These are phyloP conservation scores for Esox lucius DNA, from an alignment of 2,797 vertebrate species.

Conservation along the genomic window DNA sequence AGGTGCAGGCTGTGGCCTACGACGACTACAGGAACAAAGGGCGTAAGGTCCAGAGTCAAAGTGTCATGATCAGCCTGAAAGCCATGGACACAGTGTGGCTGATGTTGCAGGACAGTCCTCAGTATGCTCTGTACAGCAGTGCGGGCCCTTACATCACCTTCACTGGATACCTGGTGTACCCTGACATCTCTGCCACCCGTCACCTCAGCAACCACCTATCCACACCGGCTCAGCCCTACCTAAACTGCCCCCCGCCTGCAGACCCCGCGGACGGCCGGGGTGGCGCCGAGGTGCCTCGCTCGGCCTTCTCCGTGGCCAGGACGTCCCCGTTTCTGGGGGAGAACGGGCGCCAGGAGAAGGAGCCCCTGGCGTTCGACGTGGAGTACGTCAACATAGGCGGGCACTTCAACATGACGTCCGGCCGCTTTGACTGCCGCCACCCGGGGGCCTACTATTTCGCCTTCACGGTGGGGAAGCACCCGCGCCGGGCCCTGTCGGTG, in stretches of 20 bases:
- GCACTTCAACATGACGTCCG: conserved; percentile 76
- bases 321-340: conserved; percentile 72
- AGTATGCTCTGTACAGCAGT: conserved; percentile 79
- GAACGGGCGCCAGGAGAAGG: conserved; percentile 55
- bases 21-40: conserved; percentile 74
- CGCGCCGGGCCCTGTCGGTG: conserved; percentile 75
- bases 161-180: conserved; percentile 78
- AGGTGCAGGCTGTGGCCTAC: conserved; percentile 79
- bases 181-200: conserved; percentile 51
- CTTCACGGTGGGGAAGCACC: conserved; percentile 81
- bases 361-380: conserved; percentile 75
- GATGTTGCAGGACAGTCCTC: conserved; percentile 68
- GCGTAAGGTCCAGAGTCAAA: conserved; percentile 80
- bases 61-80: conserved; percentile 72
- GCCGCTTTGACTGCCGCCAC: conserved; percentile 72
- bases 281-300: conserved; percentile 55
- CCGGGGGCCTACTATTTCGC: conserved; percentile 79
- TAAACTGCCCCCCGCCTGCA: conserved; percentile 57
- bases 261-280: conserved; percentile 35
- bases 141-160: conserved; percentile 78
- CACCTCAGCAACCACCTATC: conserved; percentile 69
- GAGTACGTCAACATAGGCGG: conserved; percentile 80
- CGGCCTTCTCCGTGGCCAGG: conserved; percentile 80
- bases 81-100: conserved; percentile 78
- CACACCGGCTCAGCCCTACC: conserved; percentile 35